Percentiles rank a stretch among this genome's conserved stretches.
Conservation (phyloP, 1,140 invertebrate genomes). For the Drosophila kohkoa region DNA sequence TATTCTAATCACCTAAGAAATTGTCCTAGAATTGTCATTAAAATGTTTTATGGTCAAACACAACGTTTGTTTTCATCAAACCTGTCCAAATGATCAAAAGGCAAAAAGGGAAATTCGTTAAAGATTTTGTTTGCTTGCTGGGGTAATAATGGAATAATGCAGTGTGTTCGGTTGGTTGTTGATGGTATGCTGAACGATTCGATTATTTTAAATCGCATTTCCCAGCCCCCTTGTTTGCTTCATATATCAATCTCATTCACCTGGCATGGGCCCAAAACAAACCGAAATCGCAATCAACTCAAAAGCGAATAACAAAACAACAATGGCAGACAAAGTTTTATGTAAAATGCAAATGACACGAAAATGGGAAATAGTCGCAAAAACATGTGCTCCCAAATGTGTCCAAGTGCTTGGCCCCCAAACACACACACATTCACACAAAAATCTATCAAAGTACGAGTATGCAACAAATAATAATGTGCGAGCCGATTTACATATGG, state of each 20-base stretch:
- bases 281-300: slow-evolving; percentile 52
- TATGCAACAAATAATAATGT: slow-evolving; percentile 71
- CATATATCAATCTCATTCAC: slow-evolving; percentile 20
- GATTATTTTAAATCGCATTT: slow-evolving; percentile 48
- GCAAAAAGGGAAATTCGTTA: background rate
- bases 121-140: background rate
- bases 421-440: slow-evolving; percentile 13
- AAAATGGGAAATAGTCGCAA: slow-evolving; percentile 57
- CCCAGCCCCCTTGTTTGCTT: background rate
- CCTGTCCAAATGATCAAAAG: background rate
- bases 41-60: background rate
- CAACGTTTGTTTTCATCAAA: background rate
- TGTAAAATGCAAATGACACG: slow-evolving; percentile 79
- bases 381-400: slow-evolving; percentile 44
- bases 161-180: background rate
- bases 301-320: slow-evolving; percentile 45
- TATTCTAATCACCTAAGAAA: background rate
- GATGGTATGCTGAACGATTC: slow-evolving; percentile 8
- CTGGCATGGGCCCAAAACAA: slow-evolving; percentile 9
- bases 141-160: slow-evolving; percentile 28
- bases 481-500: slow-evolving; percentile 62
- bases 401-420: slow-evolving; percentile 30
- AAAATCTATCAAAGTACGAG: slow-evolving; percentile 54
- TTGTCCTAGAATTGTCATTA: background rate
- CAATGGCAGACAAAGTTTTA: slow-evolving; percentile 61